phyloP scores from a whole-genome alignment of 1,140 invertebrate species.

The Daktulosphaira vitifoliae region DNA sequence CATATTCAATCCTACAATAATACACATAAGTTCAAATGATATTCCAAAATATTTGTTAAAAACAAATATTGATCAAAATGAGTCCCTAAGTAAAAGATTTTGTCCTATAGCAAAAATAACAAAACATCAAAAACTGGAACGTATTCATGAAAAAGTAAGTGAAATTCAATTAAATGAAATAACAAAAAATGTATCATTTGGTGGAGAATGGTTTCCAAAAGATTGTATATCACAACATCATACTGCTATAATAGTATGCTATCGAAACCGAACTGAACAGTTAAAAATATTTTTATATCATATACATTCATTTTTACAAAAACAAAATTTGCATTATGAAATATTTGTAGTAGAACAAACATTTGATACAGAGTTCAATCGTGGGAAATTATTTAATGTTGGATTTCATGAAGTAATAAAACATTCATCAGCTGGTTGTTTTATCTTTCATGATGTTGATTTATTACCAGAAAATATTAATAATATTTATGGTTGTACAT shows the following conservation, averaged over 20 bases:
- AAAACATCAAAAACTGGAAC: background rate
- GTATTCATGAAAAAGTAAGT: conserved; percentile 2
- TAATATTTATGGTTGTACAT: conserved; percentile 86
- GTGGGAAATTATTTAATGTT: conserved; percentile 87
- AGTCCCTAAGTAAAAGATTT: background rate
- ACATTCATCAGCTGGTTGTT: conserved; percentile 66
- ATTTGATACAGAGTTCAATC: conserved; percentile 70
- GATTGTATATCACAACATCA: conserved; percentile 64
- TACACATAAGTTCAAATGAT: conserved; percentile 16
- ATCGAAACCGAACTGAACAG: conserved; percentile 72
- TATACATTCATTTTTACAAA: conserved; percentile 81
- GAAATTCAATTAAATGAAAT: conserved; percentile 16
- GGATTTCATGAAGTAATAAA: conserved; percentile 68
- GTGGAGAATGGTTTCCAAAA: conserved; percentile 62
- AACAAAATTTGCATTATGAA: conserved; percentile 74
- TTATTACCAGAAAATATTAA: conserved; percentile 77
- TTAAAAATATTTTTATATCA: conserved; percentile 72
- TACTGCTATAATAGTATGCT: conserved; percentile 81
- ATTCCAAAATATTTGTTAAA: conserved; percentile 28
- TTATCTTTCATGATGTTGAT: conserved; percentile 93
- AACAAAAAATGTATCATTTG: conserved; percentile 41
- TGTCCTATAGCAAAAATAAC: conserved; percentile 10
- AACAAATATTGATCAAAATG: conserved; percentile 13
- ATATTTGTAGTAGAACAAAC: conserved; percentile 89
- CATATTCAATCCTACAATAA: conserved; percentile 15